Conservation (phyloP, 2,888 invertebrate species). For the Drosophila ustulata region DNA sequence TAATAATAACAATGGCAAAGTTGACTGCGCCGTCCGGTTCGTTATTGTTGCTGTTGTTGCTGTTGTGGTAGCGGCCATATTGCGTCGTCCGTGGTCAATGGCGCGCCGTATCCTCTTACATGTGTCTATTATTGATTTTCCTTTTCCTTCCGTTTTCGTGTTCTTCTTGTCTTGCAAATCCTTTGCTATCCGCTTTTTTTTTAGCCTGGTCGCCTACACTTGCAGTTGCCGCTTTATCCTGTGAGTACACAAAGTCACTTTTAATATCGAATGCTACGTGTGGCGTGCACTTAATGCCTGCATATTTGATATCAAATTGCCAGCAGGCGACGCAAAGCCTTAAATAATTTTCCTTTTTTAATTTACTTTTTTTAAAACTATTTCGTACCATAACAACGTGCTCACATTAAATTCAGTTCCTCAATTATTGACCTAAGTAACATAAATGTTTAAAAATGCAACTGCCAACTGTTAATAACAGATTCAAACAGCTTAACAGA, state of each 20-base stretch:
- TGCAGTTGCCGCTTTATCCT: conserved; percentile 53
- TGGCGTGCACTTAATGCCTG: conserved; percentile 34
- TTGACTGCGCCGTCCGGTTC: conserved; percentile 53
- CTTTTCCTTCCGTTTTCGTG: conserved; percentile 11
- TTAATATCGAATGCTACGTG: conserved; percentile 30
- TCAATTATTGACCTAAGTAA: too few relatives aligned
- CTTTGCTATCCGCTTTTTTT: conserved; percentile 50
- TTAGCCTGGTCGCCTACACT: conserved; percentile 51
- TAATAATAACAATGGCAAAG: conserved; percentile 56
- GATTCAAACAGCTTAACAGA: too few relatives aligned
- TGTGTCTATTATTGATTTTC: conserved; percentile 71
- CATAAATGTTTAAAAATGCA: too few relatives aligned
- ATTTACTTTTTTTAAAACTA: conserved; percentile 8
- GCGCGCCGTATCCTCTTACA: conserved; percentile 69
- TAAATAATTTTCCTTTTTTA: too few relatives aligned
- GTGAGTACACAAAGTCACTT: conserved; percentile 31
- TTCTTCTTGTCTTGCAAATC: conserved; percentile 34
- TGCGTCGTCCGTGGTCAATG: conserved; percentile 50
- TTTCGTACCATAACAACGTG: too few relatives aligned
- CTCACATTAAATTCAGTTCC: too few relatives aligned
- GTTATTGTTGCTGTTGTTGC: conserved; percentile 7
- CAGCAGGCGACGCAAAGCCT: background rate
- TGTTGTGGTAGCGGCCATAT: conserved; percentile 50
- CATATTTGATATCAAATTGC: conserved; percentile 44
- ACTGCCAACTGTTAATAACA: too few relatives aligned